A percentile compares a stretch with the other conserved stretches of the same genome.
Conservation (phyloP, 2,797 vertebrate genomes). For the Liparis tanakae region DNA sequence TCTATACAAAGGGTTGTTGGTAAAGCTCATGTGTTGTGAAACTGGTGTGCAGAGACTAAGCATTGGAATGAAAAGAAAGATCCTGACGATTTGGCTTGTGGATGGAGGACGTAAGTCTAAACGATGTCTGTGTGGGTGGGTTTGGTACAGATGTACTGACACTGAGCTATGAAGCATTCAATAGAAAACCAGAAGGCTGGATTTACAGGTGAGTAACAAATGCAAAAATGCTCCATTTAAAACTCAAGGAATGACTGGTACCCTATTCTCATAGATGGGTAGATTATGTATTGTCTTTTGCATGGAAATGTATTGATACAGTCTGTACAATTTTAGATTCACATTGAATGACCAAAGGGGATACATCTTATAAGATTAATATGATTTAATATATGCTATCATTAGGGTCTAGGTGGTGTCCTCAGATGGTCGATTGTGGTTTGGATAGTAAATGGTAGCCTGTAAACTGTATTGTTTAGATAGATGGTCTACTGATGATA, state of each 20-base stretch:
- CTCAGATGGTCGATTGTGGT: no score
- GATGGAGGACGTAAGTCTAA: slow-evolving; percentile 21
- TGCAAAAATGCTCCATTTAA: not conserved
- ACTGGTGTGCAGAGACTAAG: slow-evolving; percentile 16
- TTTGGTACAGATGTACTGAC: slow-evolving; percentile 11
- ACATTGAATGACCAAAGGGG: not conserved
- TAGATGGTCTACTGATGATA: not conserved
- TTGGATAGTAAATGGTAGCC: not conserved
- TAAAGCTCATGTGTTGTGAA: slow-evolving; percentile 20
- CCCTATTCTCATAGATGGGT: not conserved
- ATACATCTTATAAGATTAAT: not conserved
- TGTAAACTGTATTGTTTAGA: not conserved
- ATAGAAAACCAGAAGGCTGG: slow-evolving; percentile 48
- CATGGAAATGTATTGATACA: not conserved
- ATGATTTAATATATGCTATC: not conserved
- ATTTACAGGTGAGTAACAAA: slow-evolving; percentile 65
- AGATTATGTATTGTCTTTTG: not conserved
- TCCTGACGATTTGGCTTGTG: slow-evolving; percentile 21
- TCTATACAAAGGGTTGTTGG: slow-evolving; percentile 8
- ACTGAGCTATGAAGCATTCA: slow-evolving; percentile 27
- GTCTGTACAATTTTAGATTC: not conserved
- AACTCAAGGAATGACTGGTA: not conserved
- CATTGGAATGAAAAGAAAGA: slow-evolving; percentile 21
- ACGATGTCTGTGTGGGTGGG: slow-evolving; percentile 13
- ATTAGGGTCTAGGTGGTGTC: not conserved